Evolutionary conservation across 2,888 invertebrate species (phyloP).

Genomic region (Machimus atricapillus): DNA sequence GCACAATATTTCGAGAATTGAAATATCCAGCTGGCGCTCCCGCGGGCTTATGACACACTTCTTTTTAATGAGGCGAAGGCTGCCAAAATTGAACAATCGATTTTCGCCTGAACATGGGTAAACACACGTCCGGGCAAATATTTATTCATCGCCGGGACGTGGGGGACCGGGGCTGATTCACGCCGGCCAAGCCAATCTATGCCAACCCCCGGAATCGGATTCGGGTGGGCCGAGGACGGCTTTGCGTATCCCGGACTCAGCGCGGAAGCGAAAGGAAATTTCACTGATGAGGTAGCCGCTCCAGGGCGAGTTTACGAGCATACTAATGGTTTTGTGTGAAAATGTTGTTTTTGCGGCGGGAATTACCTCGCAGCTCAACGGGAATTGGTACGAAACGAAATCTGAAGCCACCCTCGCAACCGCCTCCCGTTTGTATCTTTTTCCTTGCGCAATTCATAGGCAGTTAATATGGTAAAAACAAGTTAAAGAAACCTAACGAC

Average conservation of each 20-base stretch:
- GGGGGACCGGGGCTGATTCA: background rate
- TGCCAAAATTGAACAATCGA: slow-evolving; percentile 27
- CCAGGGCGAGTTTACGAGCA: background rate
- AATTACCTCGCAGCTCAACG: background rate
- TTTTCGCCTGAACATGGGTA: background rate
- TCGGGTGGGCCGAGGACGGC: background rate
- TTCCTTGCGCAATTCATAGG: background rate
- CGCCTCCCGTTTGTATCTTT: background rate
- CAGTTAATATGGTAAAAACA: background rate
- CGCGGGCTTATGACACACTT: slow-evolving; percentile 22
- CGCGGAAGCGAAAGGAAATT: background rate
- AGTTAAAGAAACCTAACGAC: background rate
- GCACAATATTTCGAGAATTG: slow-evolving; percentile 15
- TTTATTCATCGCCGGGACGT: background rate
- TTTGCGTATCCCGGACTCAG: background rate
- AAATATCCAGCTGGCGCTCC: background rate
- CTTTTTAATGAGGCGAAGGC: slow-evolving; percentile 29
- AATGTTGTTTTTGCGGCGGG: background rate
- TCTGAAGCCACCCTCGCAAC: background rate
- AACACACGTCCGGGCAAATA: slow-evolving; percentile 7
- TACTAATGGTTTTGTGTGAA: background rate
- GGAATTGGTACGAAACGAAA: background rate
- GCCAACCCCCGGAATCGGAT: background rate
- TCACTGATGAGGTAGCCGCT: background rate
- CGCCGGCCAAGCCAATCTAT: background rate